Percentiles rank a stretch among this genome's conserved stretches.
Evolutionary conservation across 2,888 invertebrate genomes (phyloP).

Genomic region (Cephus runcator): DNA sequence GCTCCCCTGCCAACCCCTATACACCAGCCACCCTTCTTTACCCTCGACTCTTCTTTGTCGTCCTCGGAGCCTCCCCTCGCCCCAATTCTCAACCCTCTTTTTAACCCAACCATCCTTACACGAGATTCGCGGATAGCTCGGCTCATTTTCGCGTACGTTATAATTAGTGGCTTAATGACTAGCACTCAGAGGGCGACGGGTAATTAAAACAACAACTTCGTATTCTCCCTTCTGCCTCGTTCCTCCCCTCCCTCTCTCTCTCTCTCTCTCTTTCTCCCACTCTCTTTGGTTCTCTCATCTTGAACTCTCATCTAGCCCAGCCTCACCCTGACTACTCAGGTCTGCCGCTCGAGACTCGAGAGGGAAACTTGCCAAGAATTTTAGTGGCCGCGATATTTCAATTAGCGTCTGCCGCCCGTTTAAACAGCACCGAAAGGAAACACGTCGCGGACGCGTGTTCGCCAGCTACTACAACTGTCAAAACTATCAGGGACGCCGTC

Average conservation of each 20-base stretch:
- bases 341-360: conserved; percentile 16
- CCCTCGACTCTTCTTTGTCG: conserved; percentile 15
- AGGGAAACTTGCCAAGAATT: conserved; percentile 57
- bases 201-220: conserved; percentile 63
- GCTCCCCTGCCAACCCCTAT: conserved; percentile 14
- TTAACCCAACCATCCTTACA: conserved; percentile 11
- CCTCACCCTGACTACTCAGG: conserved; percentile 16
- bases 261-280: conserved; percentile 21
- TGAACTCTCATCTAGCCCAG: conserved; percentile 25
- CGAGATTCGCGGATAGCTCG: conserved; percentile 39
- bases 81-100: background rate
- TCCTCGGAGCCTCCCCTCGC: background rate
- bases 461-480: background rate
- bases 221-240: conserved; percentile 30
- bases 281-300: conserved; percentile 31
- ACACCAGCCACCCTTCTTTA: conserved; percentile 16
- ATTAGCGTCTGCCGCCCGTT: conserved; percentile 59
- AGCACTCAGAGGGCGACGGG: conserved; percentile 58
- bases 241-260: conserved; percentile 19
- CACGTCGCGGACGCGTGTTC: background rate
- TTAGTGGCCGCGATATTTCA: conserved; percentile 62
- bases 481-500: background rate
- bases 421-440: conserved; percentile 44
- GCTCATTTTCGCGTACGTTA: conserved; percentile 62
- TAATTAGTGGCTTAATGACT: conserved; percentile 65